phyloP scores from a whole-genome alignment of 2,113 vertebrate species.

The Psilopogon haemacephalus region DNA sequence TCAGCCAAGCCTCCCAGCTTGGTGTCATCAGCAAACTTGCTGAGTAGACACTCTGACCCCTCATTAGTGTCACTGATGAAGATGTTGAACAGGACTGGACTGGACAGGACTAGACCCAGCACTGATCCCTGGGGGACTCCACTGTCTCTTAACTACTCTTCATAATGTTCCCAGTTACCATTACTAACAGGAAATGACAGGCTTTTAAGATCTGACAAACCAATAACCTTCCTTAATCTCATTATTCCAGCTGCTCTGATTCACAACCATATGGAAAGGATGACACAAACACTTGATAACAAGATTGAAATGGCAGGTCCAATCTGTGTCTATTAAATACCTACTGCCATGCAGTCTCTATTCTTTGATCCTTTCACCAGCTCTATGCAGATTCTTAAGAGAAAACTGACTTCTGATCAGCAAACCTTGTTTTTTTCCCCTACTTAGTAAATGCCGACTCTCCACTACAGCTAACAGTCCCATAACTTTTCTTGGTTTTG shows the following conservation, averaged over 20 bases:
- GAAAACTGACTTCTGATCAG: background rate
- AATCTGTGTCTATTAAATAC: background rate
- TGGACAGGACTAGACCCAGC: no score
- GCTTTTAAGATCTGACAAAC: background rate
- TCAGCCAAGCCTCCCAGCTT: no score
- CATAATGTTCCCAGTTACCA: accelerated
- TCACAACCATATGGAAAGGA: background rate
- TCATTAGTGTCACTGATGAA: no score
- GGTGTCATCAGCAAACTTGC: no score
- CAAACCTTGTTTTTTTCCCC: background rate
- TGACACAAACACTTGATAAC: background rate
- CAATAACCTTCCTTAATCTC: background rate
- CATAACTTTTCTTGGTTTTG: background rate
- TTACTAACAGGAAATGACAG: background rate
- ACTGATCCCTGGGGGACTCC: no score
- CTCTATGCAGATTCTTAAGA: background rate
- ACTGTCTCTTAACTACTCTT: background rate
- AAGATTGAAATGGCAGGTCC: background rate
- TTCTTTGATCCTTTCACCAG: background rate
- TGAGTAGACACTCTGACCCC: no score
- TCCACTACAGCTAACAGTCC: background rate
- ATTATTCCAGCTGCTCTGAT: background rate
- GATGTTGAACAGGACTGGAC: no score
- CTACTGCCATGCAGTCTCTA: background rate
- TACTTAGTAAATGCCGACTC: background rate